These are phyloP conservation scores for Parelbella ahira DNA, from an alignment of 2,888 invertebrate species.

Conservation along the genomic window DNA sequence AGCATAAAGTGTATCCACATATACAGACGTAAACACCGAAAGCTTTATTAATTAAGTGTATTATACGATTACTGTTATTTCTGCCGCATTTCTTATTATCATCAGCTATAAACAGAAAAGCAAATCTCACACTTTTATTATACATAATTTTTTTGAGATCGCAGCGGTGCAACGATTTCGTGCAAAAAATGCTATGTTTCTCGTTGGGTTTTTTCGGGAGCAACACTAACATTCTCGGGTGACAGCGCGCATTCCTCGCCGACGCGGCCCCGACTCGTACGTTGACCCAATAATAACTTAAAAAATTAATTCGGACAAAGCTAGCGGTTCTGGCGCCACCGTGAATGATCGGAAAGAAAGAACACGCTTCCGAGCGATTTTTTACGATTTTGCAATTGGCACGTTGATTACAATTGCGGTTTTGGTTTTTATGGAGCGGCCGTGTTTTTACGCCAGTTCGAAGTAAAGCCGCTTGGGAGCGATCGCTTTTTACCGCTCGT, in stretches of 20 bases:
- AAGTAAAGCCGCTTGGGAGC: too few species aligned
- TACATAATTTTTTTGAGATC: too few species aligned
- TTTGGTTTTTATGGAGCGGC: conserved; percentile 25
- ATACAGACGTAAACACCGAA: too few species aligned
- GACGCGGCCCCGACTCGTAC: conserved; percentile 11
- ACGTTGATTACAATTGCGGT: conserved; percentile 33
- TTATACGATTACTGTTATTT: too few species aligned
- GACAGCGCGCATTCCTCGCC: conserved; percentile 15
- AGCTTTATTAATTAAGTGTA: too few species aligned
- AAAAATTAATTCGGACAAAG: conserved; percentile 23
- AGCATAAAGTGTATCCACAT: too few species aligned
- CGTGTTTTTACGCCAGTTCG: conserved; percentile 21
- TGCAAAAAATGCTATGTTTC: conserved; percentile 15
- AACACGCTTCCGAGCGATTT: conserved; percentile 29
- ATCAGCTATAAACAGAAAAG: too few species aligned
- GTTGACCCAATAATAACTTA: conserved; percentile 22
- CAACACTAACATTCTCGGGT: conserved; percentile 1
- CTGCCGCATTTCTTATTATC: too few species aligned
- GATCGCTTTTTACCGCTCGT: too few species aligned
- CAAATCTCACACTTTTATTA: too few species aligned
- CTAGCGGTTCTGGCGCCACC: conserved; percentile 38
- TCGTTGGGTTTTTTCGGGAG: conserved; percentile 9
- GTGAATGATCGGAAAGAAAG: conserved; percentile 19
- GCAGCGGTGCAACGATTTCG: conserved; percentile 8
- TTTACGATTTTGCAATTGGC: conserved; percentile 30